Evolutionary conservation across 1,140 invertebrate species (phyloP).

Genomic region (Aphelinus atriplicis): DNA sequence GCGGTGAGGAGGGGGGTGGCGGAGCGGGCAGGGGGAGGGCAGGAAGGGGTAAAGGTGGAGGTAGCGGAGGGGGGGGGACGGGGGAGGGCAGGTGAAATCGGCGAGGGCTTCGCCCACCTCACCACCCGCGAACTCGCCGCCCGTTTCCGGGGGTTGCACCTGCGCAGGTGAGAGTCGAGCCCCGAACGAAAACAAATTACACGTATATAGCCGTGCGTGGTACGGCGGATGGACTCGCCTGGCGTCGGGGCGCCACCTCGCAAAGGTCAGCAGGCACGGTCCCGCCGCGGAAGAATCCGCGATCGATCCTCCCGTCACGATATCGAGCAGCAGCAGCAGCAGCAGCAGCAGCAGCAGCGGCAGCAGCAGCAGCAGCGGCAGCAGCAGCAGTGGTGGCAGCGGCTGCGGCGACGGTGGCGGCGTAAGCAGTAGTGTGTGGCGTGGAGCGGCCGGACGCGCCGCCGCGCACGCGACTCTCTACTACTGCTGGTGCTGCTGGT

Average conservation of each 20-base stretch:
- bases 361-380: not conserved
- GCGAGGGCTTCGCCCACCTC: not conserved
- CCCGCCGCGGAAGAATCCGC: not conserved
- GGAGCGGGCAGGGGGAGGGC: too few relatives aligned
- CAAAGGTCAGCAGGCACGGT: not conserved
- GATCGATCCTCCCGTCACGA: not conserved
- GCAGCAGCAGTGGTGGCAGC: not conserved
- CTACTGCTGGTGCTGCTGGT: not conserved
- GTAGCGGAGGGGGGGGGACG: too few relatives aligned
- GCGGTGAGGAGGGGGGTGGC: too few relatives aligned
- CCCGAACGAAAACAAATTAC: too few relatives aligned
- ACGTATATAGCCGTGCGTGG: too few relatives aligned
- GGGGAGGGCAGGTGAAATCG: not conserved
- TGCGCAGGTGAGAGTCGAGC: too few relatives aligned
- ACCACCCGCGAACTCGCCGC: not conserved
- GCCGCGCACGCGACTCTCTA: not conserved
- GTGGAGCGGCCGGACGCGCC: not conserved
- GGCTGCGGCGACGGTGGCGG: not conserved
- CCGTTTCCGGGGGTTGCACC: not conserved
- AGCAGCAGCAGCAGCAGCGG: not conserved
- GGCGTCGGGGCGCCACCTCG: not conserved
- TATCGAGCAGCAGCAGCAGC: slow-evolving; percentile 13
- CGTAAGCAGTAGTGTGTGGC: too few relatives aligned
- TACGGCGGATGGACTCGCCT: slow-evolving; percentile 26
- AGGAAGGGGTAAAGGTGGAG: too few relatives aligned